These are phyloP conservation scores for Arctocebus calabarensis DNA, from an alignment of 2,797 vertebrate species.

Conservation along the genomic window DNA sequence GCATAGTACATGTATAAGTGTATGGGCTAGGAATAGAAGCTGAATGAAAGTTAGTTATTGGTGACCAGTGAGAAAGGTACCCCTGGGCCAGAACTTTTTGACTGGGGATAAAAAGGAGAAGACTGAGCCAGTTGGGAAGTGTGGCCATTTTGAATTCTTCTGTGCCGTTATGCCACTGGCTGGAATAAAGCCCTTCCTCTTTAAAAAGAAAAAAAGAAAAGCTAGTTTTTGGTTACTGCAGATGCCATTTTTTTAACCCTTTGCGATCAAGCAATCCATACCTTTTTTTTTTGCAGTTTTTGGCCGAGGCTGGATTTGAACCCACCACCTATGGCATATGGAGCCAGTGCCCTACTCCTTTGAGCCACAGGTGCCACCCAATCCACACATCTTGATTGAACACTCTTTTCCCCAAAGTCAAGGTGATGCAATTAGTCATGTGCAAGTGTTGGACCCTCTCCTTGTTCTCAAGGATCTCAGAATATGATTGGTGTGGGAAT, in stretches of 20 bases:
- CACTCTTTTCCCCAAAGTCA: background rate
- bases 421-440: background rate
- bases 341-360: too few species aligned
- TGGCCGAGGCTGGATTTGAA: too few species aligned
- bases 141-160: too few species aligned
- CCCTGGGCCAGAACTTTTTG: too few species aligned
- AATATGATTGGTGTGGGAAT: background rate
- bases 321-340: too few species aligned
- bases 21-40: background rate
- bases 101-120: too few species aligned
- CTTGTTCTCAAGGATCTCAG: background rate
- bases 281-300: too few species aligned
- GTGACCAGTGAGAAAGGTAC: too few species aligned
- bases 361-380: too few species aligned
- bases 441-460: background rate
- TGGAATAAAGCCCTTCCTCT: too few species aligned
- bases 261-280: background rate
- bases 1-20: background rate
- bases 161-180: too few species aligned
- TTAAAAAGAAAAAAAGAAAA: background rate
- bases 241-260: background rate
- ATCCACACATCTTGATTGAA: background rate
- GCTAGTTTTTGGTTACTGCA: background rate
- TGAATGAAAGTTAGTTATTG: slow-evolving; percentile 44
- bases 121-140: too few species aligned